phyloP scores from a whole-genome alignment of 2,113 vertebrate genomes.

The Verasper variegatus region DNA sequence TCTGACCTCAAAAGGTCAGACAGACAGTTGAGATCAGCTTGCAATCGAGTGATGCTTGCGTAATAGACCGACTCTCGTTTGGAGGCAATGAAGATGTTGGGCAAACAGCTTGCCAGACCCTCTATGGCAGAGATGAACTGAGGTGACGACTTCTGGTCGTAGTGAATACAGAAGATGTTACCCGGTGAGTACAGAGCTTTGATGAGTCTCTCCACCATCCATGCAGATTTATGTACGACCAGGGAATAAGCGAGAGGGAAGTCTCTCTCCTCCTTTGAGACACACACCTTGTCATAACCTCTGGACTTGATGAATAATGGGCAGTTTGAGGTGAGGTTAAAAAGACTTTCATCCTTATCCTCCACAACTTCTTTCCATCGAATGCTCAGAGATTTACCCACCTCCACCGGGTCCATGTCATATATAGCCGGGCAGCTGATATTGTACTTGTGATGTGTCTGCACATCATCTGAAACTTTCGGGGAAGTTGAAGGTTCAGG shows the following conservation, averaged over 20 bases:
- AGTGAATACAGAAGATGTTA: constrained; percentile 71
- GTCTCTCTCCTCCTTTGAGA: constrained; percentile 47
- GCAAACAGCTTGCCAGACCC: constrained; percentile 57
- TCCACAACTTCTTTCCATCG: constrained; percentile 82
- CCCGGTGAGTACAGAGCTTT: constrained; percentile 46
- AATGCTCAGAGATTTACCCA: constrained; percentile 90
- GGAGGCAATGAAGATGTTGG: constrained; percentile 68
- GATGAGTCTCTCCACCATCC: constrained; percentile 70
- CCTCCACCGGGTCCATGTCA: constrained; percentile 89
- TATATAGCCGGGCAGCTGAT: constrained; percentile 89
- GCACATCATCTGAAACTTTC: constrained; percentile 60
- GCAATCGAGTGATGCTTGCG: constrained; percentile 50
- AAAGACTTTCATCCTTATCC: constrained; percentile 85
- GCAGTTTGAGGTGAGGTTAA: constrained; percentile 84
- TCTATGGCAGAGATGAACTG: constrained; percentile 59
- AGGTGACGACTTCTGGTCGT: constrained; percentile 64
- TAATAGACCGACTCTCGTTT: constrained; percentile 57
- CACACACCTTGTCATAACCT: constrained; percentile 47
- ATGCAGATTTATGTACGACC: constrained; percentile 70
- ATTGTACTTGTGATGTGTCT: constrained; percentile 66
- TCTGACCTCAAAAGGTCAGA: constrained; percentile 58
- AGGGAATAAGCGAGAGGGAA: constrained; percentile 71
- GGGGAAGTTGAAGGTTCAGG: constrained; percentile 73
- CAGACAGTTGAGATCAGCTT: constrained; percentile 69
- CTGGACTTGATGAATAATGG: constrained; percentile 26